phyloP scores from a whole-genome alignment of 2,797 vertebrate genomes.

The Podarcis siculus region DNA sequence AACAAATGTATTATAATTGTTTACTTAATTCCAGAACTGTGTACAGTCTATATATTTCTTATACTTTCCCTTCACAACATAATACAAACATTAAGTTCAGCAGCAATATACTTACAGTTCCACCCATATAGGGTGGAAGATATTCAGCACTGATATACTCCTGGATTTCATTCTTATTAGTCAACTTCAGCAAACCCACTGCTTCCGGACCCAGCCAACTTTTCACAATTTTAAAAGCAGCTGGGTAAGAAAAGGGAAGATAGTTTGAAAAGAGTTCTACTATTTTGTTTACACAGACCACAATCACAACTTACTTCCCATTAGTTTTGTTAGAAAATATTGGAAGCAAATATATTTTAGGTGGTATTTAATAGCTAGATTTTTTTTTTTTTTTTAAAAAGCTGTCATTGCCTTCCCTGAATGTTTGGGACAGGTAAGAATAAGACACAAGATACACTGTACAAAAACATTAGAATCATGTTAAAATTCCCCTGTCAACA shows the following conservation, averaged over 20 bases:
- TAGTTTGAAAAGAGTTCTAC: neutral
- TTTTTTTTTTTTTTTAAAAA: neutral
- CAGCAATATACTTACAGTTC: slow-evolving; percentile 84
- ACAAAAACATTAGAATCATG: neutral
- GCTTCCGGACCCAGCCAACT: slow-evolving; percentile 96
- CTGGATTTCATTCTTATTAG: slow-evolving; percentile 87
- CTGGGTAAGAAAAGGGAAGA: slow-evolving; percentile 69
- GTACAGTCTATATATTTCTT: neutral
- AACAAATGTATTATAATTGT: neutral
- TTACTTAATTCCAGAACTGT: neutral
- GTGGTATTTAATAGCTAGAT: neutral
- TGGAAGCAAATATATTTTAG: neutral
- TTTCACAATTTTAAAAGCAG: slow-evolving; percentile 97
- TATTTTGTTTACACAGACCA: neutral
- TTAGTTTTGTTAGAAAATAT: neutral
- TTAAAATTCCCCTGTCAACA: neutral
- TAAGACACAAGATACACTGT: neutral
- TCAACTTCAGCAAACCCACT: slow-evolving; percentile 91
- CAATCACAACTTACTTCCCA: neutral
- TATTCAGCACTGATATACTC: slow-evolving; percentile 87
- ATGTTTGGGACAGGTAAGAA: too few species aligned
- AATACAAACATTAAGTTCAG: neutral
- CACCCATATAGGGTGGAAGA: slow-evolving; percentile 93
- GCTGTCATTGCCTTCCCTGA: neutral
- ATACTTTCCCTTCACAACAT: neutral